Conservation (phyloP, 2,113 vertebrate genomes). For the Heterotilapia buettikoferi region DNA sequence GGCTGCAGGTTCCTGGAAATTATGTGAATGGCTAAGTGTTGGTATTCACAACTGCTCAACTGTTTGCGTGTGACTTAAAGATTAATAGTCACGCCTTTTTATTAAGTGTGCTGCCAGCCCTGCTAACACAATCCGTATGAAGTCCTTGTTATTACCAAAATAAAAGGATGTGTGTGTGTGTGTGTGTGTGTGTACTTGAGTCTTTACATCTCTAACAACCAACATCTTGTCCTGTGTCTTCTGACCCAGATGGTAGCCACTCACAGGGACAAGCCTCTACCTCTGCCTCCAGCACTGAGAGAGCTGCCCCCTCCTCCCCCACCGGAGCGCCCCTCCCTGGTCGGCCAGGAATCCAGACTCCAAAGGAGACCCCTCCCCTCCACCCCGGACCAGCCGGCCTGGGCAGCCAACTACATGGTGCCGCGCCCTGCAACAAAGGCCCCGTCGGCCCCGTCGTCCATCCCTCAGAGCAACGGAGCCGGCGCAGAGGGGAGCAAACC, state of each 20-base stretch:
- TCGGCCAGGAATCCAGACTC: conserved; percentile 74
- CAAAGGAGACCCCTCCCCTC: conserved; percentile 89
- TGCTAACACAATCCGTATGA: neutral
- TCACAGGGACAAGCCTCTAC: conserved; percentile 94
- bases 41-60: neutral
- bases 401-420: conserved; percentile 82
- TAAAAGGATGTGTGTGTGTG: neutral
- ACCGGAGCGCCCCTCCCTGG: conserved; percentile 81
- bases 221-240: neutral
- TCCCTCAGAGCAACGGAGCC: conserved; percentile 30
- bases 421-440: conserved; percentile 78
- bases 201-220: neutral
- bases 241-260: conserved; percentile 73
- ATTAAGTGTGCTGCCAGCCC: accelerated
- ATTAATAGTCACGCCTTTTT: neutral
- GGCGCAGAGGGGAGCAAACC: conserved; percentile 80
- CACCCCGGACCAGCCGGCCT: conserved; percentile 82
- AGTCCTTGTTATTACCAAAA: neutral
- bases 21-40: neutral
- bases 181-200: neutral
- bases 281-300: conserved; percentile 85
- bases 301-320: conserved; percentile 90
- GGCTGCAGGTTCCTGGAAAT: neutral
- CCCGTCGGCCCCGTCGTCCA: conserved; percentile 52
- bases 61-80: neutral